phyloP scores from a whole-genome alignment of 2,797 vertebrate species.

The Apogon talboti region DNA sequence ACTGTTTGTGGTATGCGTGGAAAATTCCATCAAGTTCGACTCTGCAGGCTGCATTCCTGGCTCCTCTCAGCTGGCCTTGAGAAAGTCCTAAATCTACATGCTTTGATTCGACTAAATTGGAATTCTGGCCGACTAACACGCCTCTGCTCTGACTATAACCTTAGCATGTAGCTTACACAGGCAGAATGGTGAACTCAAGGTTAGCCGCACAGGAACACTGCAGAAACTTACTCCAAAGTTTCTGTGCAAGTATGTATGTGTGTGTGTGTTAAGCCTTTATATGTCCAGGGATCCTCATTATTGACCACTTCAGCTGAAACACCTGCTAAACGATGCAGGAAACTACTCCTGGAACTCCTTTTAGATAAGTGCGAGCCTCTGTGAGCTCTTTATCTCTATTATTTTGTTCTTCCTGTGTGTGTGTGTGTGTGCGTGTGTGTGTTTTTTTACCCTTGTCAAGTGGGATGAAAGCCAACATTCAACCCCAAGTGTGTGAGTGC shows the following conservation, averaged over 20 bases:
- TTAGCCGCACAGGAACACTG: slow-evolving; percentile 38
- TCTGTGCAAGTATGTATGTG: neutral
- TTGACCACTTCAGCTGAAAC: slow-evolving; percentile 14
- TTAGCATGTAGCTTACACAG: slow-evolving; percentile 54
- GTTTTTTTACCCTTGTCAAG: slow-evolving; percentile 52
- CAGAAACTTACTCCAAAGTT: slow-evolving; percentile 39
- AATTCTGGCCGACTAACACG: slow-evolving; percentile 51
- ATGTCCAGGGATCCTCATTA: slow-evolving; percentile 12
- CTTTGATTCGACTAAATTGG: slow-evolving; percentile 72
- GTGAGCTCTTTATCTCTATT: slow-evolving; percentile 20
- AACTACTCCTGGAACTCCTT: slow-evolving; percentile 13
- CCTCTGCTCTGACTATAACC: slow-evolving; percentile 52
- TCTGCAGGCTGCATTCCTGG: slow-evolving; percentile 74
- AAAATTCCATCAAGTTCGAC: slow-evolving; percentile 75
- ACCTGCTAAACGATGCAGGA: slow-evolving; percentile 15
- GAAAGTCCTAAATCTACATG: slow-evolving; percentile 68
- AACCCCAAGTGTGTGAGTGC: slow-evolving; percentile 19
- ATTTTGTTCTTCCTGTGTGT: slow-evolving; percentile 24
- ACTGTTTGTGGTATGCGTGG: slow-evolving; percentile 58
- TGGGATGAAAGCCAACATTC: slow-evolving; percentile 49
- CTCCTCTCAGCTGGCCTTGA: slow-evolving; percentile 62
- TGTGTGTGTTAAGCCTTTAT: slow-evolving; percentile 1
- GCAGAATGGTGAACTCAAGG: slow-evolving; percentile 55
- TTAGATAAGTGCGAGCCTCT: slow-evolving; percentile 23
- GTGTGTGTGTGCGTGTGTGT: slow-evolving; percentile 22